A percentile compares a stretch with the other conserved stretches of the same genome.
These are phyloP conservation scores for Stenurella melanura DNA, from an alignment of 2,888 invertebrate genomes.

Conservation along the genomic window DNA sequence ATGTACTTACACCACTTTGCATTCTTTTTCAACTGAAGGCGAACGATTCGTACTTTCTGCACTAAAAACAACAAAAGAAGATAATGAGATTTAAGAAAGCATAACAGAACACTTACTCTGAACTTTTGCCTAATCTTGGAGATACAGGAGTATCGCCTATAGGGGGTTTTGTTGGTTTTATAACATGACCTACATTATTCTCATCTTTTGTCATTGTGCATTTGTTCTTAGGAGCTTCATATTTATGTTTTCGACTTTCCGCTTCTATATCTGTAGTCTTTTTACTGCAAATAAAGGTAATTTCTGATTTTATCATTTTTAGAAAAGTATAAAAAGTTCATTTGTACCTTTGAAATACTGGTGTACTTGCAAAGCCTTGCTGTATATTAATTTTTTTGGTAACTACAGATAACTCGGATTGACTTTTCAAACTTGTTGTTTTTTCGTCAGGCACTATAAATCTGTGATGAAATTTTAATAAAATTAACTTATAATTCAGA, in stretches of 20 bases:
- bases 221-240: constrained; percentile 47
- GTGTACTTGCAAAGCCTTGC: constrained; percentile 39
- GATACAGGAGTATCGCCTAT: neutral
- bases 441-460: constrained; percentile 34
- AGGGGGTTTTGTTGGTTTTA: constrained; percentile 11
- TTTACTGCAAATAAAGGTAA: constrained; percentile 39
- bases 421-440: constrained; percentile 24
- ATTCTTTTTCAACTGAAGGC: constrained; percentile 3
- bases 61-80: constrained; percentile 16
- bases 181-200: neutral
- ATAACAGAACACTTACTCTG: constrained; percentile 21
- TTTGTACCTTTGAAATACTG: constrained; percentile 45
- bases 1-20: constrained; percentile 11
- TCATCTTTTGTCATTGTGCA: constrained; percentile 49
- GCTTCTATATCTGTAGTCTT: constrained; percentile 26
- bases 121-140: constrained; percentile 6
- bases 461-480: constrained; percentile 37
- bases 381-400: constrained; percentile 33
- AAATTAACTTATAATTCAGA: constrained; percentile 9
- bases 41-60: neutral
- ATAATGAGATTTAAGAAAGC: neutral
- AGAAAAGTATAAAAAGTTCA: neutral
- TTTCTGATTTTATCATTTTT: neutral
- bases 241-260: constrained; percentile 11
- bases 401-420: constrained; percentile 37